Evolutionary conservation across 2,797 vertebrate species (phyloP).

Genomic region (Novumbra hubbsi): DNA sequence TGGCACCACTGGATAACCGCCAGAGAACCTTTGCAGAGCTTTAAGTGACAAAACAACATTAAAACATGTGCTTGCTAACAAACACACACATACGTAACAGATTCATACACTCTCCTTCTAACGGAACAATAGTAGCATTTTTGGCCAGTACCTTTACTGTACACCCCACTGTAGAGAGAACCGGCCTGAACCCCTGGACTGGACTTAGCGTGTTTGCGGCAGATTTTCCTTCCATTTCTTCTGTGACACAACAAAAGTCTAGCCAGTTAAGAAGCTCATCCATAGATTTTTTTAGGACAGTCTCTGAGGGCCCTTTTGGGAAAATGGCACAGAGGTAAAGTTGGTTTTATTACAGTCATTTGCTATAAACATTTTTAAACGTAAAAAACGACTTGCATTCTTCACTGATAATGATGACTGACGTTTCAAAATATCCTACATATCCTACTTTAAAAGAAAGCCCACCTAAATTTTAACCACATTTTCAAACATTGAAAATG

Average conservation of each 20-base stretch:
- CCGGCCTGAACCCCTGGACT: slow-evolving; percentile 16
- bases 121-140: neutral
- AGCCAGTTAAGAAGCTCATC: slow-evolving; percentile 22
- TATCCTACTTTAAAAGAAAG: too few relatives aligned
- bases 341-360: too few relatives aligned
- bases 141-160: slow-evolving; percentile 7
- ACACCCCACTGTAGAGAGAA: slow-evolving; percentile 2
- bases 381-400: too few relatives aligned
- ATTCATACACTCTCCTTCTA: neutral
- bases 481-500: too few relatives aligned
- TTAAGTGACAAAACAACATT: slow-evolving; percentile 19
- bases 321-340: too few relatives aligned
- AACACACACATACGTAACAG: slow-evolving; percentile 4
- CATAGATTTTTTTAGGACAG: slow-evolving; percentile 46
- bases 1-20: slow-evolving; percentile 21
- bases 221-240: slow-evolving; percentile 23
- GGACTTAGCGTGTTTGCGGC: slow-evolving; percentile 33
- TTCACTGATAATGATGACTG: too few relatives aligned
- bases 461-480: too few relatives aligned
- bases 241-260: slow-evolving; percentile 2
- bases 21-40: slow-evolving; percentile 28
- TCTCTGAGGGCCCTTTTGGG: slow-evolving; percentile 38
- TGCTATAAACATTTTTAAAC: too few relatives aligned
- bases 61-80: neutral
- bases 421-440: too few relatives aligned